Conservation (phyloP, 2,113 vertebrate species). For the Isurus oxyrinchus region DNA sequence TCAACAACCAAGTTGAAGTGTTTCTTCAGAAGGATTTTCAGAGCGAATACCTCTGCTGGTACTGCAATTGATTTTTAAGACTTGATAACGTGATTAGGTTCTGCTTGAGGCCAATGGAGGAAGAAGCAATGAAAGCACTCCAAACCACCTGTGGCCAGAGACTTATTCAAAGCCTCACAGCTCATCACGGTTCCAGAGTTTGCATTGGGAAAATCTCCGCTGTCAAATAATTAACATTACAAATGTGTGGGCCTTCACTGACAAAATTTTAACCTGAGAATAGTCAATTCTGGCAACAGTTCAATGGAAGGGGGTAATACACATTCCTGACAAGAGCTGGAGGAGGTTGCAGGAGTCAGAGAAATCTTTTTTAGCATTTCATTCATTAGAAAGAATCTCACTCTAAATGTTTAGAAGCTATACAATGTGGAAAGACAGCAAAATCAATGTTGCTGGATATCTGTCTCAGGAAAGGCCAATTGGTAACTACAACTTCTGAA, state of each 20-base stretch:
- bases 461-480: neutral
- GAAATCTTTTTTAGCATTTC: neutral
- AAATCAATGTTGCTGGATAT: neutral
- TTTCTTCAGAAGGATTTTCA: neutral
- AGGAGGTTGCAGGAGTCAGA: neutral
- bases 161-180: neutral
- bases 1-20: neutral
- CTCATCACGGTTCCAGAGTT: neutral
- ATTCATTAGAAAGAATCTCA: neutral
- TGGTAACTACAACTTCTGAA: neutral
- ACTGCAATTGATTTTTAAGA: neutral
- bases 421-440: constrained; percentile 14
- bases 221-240: neutral
- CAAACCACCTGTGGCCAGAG: neutral
- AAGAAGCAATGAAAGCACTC: neutral
- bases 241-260: neutral
- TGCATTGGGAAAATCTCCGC: neutral
- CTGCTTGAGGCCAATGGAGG: neutral
- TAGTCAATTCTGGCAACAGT: neutral
- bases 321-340: neutral
- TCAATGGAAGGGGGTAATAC: neutral
- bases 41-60: neutral
- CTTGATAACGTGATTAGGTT: neutral
- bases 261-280: neutral
- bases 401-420: neutral